These are phyloP conservation scores for Goniozus legneri DNA, from an alignment of 1,140 invertebrate species.

Conservation along the genomic window DNA sequence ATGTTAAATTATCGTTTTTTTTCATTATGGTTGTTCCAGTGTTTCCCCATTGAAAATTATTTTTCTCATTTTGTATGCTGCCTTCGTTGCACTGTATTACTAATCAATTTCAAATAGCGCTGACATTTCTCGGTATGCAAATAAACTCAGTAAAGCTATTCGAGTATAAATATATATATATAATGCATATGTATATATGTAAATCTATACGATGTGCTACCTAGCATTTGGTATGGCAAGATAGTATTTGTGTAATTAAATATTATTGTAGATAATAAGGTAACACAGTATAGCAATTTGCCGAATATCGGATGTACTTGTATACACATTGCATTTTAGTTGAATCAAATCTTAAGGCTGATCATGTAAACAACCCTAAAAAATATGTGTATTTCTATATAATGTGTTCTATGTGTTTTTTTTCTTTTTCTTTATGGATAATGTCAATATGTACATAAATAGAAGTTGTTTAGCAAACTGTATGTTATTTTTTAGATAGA, in stretches of 20 bases:
- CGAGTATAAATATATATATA: slow-evolving; percentile 36
- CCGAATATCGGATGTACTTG: slow-evolving; percentile 35
- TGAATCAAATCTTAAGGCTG: slow-evolving; percentile 52
- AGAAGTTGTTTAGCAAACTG: slow-evolving; percentile 51
- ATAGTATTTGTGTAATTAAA: slow-evolving; percentile 33
- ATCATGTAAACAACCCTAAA: slow-evolving; percentile 57
- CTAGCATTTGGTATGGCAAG: slow-evolving; percentile 50
- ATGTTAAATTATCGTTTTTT: slow-evolving; percentile 17
- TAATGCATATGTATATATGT: slow-evolving; percentile 22
- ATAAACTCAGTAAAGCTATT: slow-evolving; percentile 36
- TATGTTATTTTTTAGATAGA: slow-evolving; percentile 37
- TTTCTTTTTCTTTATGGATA: slow-evolving; percentile 26
- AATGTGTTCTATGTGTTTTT: slow-evolving; percentile 39
- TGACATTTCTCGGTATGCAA: slow-evolving; percentile 25
- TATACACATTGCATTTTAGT: slow-evolving; percentile 35
- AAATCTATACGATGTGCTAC: slow-evolving; percentile 27
- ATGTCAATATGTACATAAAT: slow-evolving; percentile 50
- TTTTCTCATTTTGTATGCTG: background rate
- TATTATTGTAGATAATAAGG: slow-evolving; percentile 34
- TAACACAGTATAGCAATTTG: slow-evolving; percentile 37
- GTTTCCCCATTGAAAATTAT: slow-evolving; percentile 5
- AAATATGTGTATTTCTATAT: slow-evolving; percentile 55
- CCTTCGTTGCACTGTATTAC: background rate
- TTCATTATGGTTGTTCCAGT: slow-evolving; percentile 8
- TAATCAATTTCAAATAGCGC: slow-evolving; percentile 12